These are phyloP conservation scores for Neogale vison DNA, from an alignment of 2,113 vertebrate species.

Conservation along the genomic window DNA sequence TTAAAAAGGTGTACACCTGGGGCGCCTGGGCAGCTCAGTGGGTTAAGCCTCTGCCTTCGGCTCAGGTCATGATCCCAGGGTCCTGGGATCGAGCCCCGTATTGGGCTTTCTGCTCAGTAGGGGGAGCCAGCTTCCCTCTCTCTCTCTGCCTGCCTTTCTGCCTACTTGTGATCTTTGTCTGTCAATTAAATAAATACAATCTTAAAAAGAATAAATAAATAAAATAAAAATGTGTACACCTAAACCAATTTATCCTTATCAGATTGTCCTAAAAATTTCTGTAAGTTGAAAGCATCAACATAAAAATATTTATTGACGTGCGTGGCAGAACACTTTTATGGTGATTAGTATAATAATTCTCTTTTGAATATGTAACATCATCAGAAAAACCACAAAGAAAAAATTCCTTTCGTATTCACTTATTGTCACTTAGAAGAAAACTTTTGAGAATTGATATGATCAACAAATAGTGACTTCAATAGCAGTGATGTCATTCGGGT, in stretches of 20 bases:
- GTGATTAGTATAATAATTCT: neutral
- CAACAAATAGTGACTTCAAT: neutral
- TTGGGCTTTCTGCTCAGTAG: no score
- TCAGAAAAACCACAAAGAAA: neutral
- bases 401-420: neutral
- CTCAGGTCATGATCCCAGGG: no score
- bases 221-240: neutral
- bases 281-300: neutral
- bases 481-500: neutral
- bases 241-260: neutral
- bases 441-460: neutral
- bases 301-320: neutral
- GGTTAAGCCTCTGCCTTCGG: no score
- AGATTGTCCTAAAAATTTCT: neutral
- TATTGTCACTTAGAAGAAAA: neutral
- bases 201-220: no score
- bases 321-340: neutral
- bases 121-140: no score
- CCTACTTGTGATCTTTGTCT: no score
- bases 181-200: no score
- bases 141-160: no score
- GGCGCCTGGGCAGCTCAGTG: no score
- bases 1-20: no score
- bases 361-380: neutral
- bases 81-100: no score